Conservation (phyloP, 2,113 vertebrate species). For the Epinephelus cyanopodus region DNA sequence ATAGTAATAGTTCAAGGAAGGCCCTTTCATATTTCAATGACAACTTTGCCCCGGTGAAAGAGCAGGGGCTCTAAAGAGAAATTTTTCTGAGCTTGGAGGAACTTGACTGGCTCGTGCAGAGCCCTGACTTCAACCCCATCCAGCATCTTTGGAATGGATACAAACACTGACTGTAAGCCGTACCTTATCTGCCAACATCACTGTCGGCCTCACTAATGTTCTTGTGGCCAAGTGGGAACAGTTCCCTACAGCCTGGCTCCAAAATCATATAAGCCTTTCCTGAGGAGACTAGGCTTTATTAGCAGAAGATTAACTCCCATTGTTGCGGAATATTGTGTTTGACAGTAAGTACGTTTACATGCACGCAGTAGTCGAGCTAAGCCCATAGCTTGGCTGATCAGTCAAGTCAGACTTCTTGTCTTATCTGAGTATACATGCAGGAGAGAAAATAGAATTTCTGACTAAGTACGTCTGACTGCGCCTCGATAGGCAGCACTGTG, state of each 20-base stretch:
- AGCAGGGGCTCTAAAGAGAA: neutral
- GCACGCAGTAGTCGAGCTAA: too few species aligned
- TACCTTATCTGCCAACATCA: neutral
- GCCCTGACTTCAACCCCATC: constrained; percentile 1
- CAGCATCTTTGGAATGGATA: neutral
- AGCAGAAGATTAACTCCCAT: neutral
- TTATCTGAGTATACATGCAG: too few species aligned
- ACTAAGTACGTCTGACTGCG: too few species aligned
- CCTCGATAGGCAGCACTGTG: too few species aligned
- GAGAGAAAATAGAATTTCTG: too few species aligned
- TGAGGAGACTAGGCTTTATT: neutral
- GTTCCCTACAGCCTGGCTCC: neutral
- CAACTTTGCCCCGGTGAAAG: neutral
- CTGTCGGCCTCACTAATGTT: neutral
- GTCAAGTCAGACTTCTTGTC: too few species aligned
- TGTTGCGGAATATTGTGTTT: neutral
- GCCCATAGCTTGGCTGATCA: too few species aligned
- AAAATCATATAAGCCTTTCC: neutral
- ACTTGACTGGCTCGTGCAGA: neutral
- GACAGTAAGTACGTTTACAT: neutral
- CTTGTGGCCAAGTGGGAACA: neutral
- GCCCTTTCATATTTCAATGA: neutral
- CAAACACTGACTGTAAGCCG: neutral
- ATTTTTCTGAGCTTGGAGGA: neutral
- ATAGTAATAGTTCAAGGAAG: neutral